Percentiles rank a stretch among this genome's conserved stretches.
phyloP scores from a whole-genome alignment of 1,140 invertebrate species.

The Saccostrea cuccullata region DNA sequence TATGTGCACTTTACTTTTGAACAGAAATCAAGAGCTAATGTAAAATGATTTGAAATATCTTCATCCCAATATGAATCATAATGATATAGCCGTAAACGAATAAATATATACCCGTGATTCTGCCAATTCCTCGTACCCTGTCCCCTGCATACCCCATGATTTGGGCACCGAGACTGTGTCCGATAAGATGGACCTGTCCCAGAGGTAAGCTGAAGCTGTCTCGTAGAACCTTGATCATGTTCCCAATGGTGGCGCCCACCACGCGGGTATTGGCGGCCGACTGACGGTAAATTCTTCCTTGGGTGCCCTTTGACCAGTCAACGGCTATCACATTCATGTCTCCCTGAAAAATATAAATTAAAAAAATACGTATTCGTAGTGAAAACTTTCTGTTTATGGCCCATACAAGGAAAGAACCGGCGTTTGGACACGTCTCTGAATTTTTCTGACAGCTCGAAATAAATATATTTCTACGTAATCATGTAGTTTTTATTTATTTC shows the following conservation, averaged over 20 bases:
- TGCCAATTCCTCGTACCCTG: constrained; percentile 85
- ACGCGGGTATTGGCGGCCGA: constrained; percentile 93
- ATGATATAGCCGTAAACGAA: no score
- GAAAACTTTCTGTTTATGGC: no score
- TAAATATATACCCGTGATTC: constrained; percentile 82
- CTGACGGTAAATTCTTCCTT: constrained; percentile 87
- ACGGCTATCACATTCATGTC: constrained; percentile 60
- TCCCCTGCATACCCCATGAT: constrained; percentile 92
- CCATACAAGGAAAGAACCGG: no score
- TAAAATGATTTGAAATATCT: no score
- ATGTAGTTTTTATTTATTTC: no score
- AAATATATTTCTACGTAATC: no score
- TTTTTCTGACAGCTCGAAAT: no score
- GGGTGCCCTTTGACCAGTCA: constrained; percentile 64
- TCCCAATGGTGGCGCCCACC: constrained; percentile 92
- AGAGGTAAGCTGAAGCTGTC: constrained; percentile 54
- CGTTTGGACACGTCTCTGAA: no score
- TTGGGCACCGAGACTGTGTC: constrained; percentile 94
- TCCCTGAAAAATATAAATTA: constrained; percentile 9
- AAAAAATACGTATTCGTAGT: no score
- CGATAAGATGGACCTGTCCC: constrained; percentile 86
- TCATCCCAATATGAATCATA: no score
- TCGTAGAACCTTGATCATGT: constrained; percentile 81
- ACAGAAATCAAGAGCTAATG: no score
- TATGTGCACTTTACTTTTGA: no score